These are phyloP conservation scores for Ceratina japonica DNA, from an alignment of 1,140 invertebrate genomes.

Conservation along the genomic window DNA sequence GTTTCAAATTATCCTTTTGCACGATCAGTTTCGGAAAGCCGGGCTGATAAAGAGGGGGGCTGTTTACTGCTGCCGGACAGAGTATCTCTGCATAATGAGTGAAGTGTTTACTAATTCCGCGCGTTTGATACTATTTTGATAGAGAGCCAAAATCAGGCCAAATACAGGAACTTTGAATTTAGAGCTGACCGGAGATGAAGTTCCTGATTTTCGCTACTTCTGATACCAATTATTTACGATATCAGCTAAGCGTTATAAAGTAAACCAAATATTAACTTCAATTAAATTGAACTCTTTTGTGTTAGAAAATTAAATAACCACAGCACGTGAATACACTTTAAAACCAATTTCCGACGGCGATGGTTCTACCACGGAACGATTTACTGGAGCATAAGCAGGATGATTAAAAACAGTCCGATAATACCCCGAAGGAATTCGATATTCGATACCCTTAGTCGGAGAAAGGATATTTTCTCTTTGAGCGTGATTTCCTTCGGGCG, in stretches of 20 bases:
- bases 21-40: background rate
- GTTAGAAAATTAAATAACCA: background rate
- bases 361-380: background rate
- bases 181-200: too few species aligned
- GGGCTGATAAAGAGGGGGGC: background rate
- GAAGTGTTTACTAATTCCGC: too few species aligned
- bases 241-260: too few species aligned
- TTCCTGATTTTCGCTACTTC: too few species aligned
- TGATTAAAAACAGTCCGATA: background rate
- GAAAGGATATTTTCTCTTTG: too few species aligned
- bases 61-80: background rate
- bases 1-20: background rate
- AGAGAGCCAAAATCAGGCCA: too few species aligned
- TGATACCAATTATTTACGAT: too few species aligned
- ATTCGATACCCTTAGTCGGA: background rate
- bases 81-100: too few species aligned
- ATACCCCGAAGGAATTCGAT: background rate
- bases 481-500: background rate
- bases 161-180: too few species aligned
- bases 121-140: too few species aligned
- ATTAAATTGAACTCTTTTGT: too few species aligned
- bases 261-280: too few species aligned
- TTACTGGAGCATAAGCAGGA: background rate
- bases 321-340: background rate
- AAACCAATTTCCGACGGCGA: background rate